Conservation (phyloP, 2,888 invertebrate genomes). For the Keiferia lycopersicella region DNA sequence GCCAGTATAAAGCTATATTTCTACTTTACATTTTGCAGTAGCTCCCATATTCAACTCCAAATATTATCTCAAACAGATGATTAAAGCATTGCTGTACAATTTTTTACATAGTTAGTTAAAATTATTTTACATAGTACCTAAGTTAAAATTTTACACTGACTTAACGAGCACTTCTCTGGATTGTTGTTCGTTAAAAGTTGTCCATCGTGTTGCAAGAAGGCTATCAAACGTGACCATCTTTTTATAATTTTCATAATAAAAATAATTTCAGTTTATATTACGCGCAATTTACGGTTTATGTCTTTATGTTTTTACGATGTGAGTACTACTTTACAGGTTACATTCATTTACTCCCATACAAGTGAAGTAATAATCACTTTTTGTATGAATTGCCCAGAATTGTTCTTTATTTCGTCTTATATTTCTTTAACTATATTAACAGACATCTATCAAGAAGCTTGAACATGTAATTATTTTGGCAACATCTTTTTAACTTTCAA, state of each 20-base stretch:
- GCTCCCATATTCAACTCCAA: no score
- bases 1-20: no score
- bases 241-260: constrained; percentile 7
- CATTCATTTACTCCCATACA: background rate
- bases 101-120: background rate
- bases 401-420: background rate
- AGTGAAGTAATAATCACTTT: no score
- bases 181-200: constrained; percentile 15
- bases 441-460: background rate
- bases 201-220: background rate
- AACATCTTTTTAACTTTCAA: background rate
- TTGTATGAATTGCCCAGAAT: no score
- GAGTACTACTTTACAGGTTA: background rate
- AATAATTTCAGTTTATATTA: background rate
- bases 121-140: no score
- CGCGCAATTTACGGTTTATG: constrained; percentile 1
- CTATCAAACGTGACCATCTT: background rate
- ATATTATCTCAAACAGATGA: background rate
- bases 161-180: constrained; percentile 4
- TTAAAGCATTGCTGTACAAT: background rate
- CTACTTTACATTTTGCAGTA: no score
- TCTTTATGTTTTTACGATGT: background rate
- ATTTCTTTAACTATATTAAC: background rate
- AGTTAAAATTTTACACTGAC: background rate
- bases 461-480: background rate